These are phyloP conservation scores for Enteromius argenteus DNA, from an alignment of 2,797 vertebrate species.

Conservation along the genomic window DNA sequence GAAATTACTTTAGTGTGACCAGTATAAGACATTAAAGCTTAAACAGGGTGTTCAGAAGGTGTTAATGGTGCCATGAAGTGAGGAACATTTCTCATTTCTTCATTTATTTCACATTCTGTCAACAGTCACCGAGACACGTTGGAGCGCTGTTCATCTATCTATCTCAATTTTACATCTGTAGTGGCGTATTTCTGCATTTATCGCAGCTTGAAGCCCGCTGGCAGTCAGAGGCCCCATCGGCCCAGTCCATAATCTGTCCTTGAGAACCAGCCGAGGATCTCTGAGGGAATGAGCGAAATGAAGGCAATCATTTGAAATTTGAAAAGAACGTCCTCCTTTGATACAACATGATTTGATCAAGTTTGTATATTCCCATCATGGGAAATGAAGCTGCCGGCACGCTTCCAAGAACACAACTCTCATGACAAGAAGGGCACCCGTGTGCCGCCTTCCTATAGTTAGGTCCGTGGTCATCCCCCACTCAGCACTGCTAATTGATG, in stretches of 20 bases:
- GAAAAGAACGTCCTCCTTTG: neutral
- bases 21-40: neutral
- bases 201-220: neutral
- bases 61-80: neutral
- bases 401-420: neutral
- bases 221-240: constrained; percentile 17
- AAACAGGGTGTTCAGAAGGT: neutral
- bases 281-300: constrained; percentile 5
- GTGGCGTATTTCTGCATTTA: constrained; percentile 21
- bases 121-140: constrained; percentile 1
- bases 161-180: constrained; percentile 33
- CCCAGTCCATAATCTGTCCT: constrained; percentile 31
- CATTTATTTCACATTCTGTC: constrained; percentile 12
- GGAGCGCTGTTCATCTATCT: neutral
- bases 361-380: neutral
- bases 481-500: constrained; percentile 54
- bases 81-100: constrained; percentile 11
- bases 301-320: constrained; percentile 31
- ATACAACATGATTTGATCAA: constrained; percentile 29
- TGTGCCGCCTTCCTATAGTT: neutral
- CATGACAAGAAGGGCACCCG: neutral
- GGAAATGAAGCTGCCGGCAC: neutral
- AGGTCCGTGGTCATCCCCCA: neutral
- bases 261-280: constrained; percentile 18
- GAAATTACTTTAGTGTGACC: neutral